These are phyloP conservation scores for Fregetta grallaria DNA, from an alignment of 2,113 vertebrate genomes.

Conservation along the genomic window DNA sequence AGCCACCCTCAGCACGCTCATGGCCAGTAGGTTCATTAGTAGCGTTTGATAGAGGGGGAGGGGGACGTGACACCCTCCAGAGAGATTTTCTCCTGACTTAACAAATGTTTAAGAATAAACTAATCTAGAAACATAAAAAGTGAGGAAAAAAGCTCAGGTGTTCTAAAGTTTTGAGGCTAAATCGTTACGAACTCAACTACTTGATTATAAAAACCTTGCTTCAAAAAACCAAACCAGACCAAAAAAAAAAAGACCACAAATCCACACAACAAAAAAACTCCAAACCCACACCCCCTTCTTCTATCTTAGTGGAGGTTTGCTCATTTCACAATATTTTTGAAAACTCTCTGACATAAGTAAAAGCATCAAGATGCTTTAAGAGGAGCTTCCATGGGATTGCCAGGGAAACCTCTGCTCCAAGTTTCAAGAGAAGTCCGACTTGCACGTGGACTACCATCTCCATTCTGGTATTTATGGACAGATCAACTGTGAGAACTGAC, in stretches of 20 bases:
- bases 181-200: background rate
- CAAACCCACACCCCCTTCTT: background rate
- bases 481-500: background rate
- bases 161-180: background rate
- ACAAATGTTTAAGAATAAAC: background rate
- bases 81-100: background rate
- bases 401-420: background rate
- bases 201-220: background rate
- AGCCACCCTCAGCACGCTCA: background rate
- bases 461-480: background rate
- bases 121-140: background rate
- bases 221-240: background rate
- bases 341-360: background rate
- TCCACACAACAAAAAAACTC: too few relatives aligned
- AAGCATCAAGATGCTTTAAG: background rate
- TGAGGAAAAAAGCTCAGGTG: background rate
- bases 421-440: background rate
- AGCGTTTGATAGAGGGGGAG: background rate
- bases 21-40: background rate
- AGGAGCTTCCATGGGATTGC: background rate
- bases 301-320: background rate
- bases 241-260: background rate
- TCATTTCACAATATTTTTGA: background rate
- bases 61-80: background rate
- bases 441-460: background rate